phyloP scores from a whole-genome alignment of 2,888 invertebrate genomes.

The Muschampia plurimacula region DNA sequence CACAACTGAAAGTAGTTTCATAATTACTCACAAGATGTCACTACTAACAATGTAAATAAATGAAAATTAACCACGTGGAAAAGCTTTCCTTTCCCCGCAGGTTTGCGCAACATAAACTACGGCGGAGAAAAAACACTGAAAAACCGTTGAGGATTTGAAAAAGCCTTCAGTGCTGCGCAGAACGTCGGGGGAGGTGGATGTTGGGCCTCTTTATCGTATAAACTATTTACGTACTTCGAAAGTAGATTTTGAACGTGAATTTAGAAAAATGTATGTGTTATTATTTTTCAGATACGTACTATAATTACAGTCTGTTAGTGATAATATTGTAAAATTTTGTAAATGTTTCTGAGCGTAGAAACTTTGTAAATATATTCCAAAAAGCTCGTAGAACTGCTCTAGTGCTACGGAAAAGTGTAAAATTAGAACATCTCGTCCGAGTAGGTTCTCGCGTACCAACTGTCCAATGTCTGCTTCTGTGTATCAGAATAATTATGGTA shows the following conservation, averaged over 20 bases:
- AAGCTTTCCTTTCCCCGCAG: conserved; percentile 62
- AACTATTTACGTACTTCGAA: conserved; percentile 38
- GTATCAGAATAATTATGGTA: conserved; percentile 38
- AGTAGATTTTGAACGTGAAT: conserved; percentile 9
- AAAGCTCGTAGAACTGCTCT: neutral
- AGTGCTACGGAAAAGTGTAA: conserved; percentile 15
- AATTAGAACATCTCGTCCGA: conserved; percentile 19
- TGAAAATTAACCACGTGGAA: conserved; percentile 60
- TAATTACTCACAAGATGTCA: conserved; percentile 56
- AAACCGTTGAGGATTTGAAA: conserved; percentile 55
- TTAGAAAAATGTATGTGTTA: conserved; percentile 11
- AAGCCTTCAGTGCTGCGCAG: conserved; percentile 70
- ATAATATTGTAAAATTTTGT: neutral
- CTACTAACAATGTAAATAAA: conserved; percentile 45
- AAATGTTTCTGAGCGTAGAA: neutral
- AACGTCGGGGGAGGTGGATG: conserved; percentile 59
- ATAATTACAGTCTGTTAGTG: conserved; percentile 15
- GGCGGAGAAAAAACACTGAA: conserved; percentile 67
- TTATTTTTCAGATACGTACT: conserved; percentile 13
- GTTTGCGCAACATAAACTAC: conserved; percentile 69
- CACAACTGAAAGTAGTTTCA: conserved; percentile 35
- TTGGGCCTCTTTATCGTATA: conserved; percentile 45
- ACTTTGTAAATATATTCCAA: conserved; percentile 1
- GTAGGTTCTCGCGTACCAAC: conserved; percentile 12
- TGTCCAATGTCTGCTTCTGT: conserved; percentile 12